Evolutionary conservation across 2,797 vertebrate species (phyloP).

Genomic region (Manis crassicaudata): DNA sequence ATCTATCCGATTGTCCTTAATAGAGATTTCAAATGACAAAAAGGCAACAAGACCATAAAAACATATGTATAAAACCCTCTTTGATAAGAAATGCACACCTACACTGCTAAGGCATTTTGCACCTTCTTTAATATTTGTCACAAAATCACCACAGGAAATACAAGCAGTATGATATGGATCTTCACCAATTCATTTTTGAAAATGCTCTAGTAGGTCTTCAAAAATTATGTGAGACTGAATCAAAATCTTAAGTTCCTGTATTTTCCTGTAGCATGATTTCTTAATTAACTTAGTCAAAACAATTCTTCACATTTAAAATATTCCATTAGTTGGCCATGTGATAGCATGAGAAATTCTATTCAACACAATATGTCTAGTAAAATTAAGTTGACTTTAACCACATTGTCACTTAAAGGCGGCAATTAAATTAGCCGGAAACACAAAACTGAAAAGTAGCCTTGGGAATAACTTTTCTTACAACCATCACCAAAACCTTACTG

Average conservation of each 20-base stretch:
- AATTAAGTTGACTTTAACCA: conserved; percentile 68
- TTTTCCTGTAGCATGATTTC: conserved; percentile 18
- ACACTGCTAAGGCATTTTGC: background rate
- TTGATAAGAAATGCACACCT: background rate
- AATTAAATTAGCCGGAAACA: conserved; percentile 70
- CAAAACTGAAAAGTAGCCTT: conserved; percentile 60
- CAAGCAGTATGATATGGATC: background rate
- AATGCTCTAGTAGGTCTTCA: conserved; percentile 26
- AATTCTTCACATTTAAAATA: conserved; percentile 48
- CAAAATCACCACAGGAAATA: conserved; percentile 26
- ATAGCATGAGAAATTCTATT: conserved; percentile 53
- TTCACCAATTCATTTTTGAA: conserved; percentile 24
- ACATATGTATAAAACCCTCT: background rate
- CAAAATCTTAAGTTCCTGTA: background rate
- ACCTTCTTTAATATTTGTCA: background rate
- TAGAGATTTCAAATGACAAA: conserved; percentile 22
- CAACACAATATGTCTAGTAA: conserved; percentile 51
- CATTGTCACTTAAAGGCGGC: conserved; percentile 62
- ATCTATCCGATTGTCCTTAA: background rate
- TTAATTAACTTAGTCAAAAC: conserved; percentile 30
- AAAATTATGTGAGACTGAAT: conserved; percentile 1
- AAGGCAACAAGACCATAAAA: background rate
- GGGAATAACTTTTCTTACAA: conserved; percentile 59
- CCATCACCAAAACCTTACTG: conserved; percentile 53
- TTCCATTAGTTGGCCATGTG: conserved; percentile 19